Evolutionary conservation across 2,113 vertebrate genomes (phyloP), one percentile per base, ranked within the genome.

Genomic region (Columbina picui): DNA sequence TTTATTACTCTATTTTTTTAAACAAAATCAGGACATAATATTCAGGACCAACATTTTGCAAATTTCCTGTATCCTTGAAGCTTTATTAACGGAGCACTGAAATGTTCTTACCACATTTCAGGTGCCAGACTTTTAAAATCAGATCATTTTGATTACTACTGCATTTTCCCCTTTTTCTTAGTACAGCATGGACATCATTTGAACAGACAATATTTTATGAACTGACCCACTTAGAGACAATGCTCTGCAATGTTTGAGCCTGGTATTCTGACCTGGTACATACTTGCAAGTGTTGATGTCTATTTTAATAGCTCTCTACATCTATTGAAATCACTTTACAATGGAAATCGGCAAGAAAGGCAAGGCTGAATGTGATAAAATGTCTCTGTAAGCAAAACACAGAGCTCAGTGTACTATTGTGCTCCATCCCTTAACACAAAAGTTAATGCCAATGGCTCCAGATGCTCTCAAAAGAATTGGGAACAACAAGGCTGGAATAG

Each of bases 201-300:
- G 43, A 94, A 81, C 69, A 65, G 87, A 63, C 32, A 76, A 76
- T 84, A 91, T 84, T 93, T 96, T 89, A 63, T 89, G 77, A 91
- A 85, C 69, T 94, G 93, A 84, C 94, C 95, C 84, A 95, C 76
- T 96, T 94, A 82, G 65, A 91, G 65, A 95, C 49, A 89, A 89
- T 79, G 61, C 27, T 39, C 43, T 56, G 60, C 49, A 84, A 60
- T 22, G 8, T 91, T 87, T 95, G 80, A 93, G 87, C 81, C 19
- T 36, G 49, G 11, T 84, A 13, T 94, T 93, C 57, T 82, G 77
- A 87, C 64, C 74, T 2, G 2, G 30, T 81, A 69, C 60, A 75
- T 26, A 63, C 68, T 87, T 94, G 49, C 36, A 89, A 79, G 49
- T 45, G 27, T 79, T 89, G 39, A 14, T 91, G 36, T 78, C 74